These are phyloP conservation scores for Pholis gunnellus DNA, from an alignment of 2,113 vertebrate genomes.

Conservation along the genomic window DNA sequence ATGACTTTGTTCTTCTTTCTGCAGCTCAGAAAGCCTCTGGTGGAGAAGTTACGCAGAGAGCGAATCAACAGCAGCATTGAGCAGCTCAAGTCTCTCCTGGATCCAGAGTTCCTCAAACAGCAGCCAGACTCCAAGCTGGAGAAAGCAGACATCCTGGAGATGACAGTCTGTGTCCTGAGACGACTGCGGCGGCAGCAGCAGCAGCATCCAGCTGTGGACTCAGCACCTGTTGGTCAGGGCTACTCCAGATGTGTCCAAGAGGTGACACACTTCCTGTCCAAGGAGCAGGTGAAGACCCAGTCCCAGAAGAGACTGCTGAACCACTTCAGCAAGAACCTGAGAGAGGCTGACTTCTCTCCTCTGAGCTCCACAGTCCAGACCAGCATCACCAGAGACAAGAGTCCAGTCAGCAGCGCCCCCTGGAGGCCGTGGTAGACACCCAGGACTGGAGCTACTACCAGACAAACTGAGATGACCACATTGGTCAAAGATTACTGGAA, in stretches of 20 bases:
- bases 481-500: constrained; percentile 50
- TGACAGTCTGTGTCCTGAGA: constrained; percentile 65
- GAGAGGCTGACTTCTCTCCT: constrained; percentile 42
- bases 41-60: constrained; percentile 74
- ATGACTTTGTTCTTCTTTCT: constrained; percentile 21
- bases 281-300: constrained; percentile 1
- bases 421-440: constrained; percentile 78
- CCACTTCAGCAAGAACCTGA: constrained; percentile 51
- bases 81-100: constrained; percentile 72
- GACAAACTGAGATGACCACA: constrained; percentile 38
- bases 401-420: constrained; percentile 50
- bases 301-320: constrained; percentile 43
- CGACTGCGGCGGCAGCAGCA: constrained; percentile 45
- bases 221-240: constrained; percentile 1
- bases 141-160: constrained; percentile 78
- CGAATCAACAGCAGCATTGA: constrained; percentile 76
- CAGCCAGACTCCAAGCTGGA: constrained; percentile 76
- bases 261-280: constrained; percentile 1
- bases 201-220: constrained; percentile 8
- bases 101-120: constrained; percentile 67
- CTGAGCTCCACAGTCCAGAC: constrained; percentile 53
- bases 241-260: constrained; percentile 7
- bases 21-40: constrained; percentile 64
- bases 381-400: constrained; percentile 63
- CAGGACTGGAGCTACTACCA: constrained; percentile 13